Percentiles rank a stretch among this genome's conserved stretches.
phyloP scores from a whole-genome alignment of 2,797 vertebrate species.

The Tokudaia tokunoshimensis region DNA sequence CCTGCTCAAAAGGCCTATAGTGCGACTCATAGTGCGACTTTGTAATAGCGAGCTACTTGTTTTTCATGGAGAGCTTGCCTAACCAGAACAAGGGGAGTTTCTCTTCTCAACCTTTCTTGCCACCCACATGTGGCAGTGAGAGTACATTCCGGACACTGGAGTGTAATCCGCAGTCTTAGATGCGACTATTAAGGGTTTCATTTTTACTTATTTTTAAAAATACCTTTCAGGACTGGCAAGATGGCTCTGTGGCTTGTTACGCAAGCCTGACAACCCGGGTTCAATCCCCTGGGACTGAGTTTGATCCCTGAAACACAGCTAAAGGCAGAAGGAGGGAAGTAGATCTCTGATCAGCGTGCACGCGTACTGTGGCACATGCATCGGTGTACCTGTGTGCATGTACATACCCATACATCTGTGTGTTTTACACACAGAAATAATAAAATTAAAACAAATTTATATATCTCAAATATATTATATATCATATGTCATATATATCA shows the following conservation, averaged over 20 bases:
- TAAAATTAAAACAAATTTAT: background rate
- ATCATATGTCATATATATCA: background rate
- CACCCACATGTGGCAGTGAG: background rate
- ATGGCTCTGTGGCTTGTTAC: background rate
- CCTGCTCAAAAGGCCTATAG: background rate
- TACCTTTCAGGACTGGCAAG: background rate
- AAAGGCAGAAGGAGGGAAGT: background rate
- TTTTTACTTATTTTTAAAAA: background rate
- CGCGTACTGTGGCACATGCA: background rate
- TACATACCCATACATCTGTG: background rate
- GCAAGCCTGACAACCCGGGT: background rate
- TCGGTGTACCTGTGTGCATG: background rate
- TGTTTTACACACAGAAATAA: background rate
- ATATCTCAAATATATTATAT: background rate
- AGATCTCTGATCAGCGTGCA: background rate
- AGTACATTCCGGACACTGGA: background rate
- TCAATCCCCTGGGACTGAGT: background rate
- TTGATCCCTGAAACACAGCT: background rate
- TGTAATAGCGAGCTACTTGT: background rate
- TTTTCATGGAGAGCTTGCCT: background rate
- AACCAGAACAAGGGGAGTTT: conserved; percentile 14
- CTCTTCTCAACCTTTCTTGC: background rate
- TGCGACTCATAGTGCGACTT: background rate
- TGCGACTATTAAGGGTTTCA: background rate
- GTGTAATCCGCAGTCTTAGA: background rate